A percentile compares a stretch with the other conserved stretches of the same genome.
Evolutionary conservation across 2,113 vertebrate species (phyloP).

Genomic region (Eolophus roseicapilla): DNA sequence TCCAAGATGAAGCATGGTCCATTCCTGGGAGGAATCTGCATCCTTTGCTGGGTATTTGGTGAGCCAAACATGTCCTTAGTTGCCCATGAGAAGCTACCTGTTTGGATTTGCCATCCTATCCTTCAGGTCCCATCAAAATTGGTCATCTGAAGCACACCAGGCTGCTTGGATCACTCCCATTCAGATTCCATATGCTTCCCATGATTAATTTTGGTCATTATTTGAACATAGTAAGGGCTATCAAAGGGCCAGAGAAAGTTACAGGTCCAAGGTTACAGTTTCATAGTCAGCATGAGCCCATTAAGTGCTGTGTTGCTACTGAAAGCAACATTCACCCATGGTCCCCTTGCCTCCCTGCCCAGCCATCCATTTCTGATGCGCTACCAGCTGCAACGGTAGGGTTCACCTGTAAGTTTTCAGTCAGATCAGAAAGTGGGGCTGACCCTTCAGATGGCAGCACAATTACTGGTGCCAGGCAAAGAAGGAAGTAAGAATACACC

Average conservation of each 20-base stretch:
- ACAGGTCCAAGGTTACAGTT: not conserved
- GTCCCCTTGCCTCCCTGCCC: not conserved
- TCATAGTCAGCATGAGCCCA: not conserved
- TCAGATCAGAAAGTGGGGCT: not conserved
- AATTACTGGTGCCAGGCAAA: not conserved
- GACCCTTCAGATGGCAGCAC: not conserved
- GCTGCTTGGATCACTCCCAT: not conserved
- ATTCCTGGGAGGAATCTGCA: not conserved
- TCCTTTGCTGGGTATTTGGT: not conserved
- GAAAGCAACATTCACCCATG: accelerated
- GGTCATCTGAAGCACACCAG: not conserved
- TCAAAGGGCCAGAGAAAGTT: not conserved
- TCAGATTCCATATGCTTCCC: not conserved
- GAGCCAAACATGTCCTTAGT: not conserved
- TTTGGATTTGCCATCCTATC: not conserved
- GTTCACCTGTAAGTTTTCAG: not conserved
- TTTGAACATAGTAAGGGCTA: not conserved
- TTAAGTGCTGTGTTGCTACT: not conserved
- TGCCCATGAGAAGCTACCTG: not conserved
- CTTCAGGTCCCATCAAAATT: not conserved
- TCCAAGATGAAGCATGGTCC: not conserved
- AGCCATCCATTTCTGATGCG: not conserved
- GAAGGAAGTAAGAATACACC: not conserved
- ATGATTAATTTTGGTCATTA: not conserved
- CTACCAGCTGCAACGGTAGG: not conserved